Evolutionary conservation across 2,888 invertebrate species (phyloP).

Genomic region (Icerya purchasi): DNA sequence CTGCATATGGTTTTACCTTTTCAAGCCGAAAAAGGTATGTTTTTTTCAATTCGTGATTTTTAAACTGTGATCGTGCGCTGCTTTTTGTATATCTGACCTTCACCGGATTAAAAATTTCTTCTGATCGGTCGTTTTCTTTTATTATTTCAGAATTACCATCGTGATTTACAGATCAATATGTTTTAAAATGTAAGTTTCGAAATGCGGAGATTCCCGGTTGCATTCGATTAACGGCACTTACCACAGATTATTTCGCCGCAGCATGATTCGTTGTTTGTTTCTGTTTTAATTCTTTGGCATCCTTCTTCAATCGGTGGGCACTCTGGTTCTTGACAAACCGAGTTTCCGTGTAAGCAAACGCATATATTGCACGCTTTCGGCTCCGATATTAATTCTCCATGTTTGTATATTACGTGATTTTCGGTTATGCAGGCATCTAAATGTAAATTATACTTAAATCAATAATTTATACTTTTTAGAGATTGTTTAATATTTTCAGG

Average conservation of each 20-base stretch:
- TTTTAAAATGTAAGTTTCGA: too few relatives aligned
- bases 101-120: too few relatives aligned
- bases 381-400: slow-evolving; percentile 32
- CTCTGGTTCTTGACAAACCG: slow-evolving; percentile 34
- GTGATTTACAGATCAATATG: too few relatives aligned
- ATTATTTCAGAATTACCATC: too few relatives aligned
- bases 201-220: too few relatives aligned
- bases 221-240: too few relatives aligned
- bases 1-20: too few relatives aligned
- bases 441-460: slow-evolving; percentile 20
- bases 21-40: too few relatives aligned
- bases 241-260: slow-evolving; percentile 34
- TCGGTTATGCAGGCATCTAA: slow-evolving; percentile 25
- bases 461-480: background rate
- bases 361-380: slow-evolving; percentile 33
- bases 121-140: too few relatives aligned
- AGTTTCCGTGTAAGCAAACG: slow-evolving; percentile 35
- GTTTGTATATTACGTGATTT: slow-evolving; percentile 27
- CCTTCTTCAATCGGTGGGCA: slow-evolving; percentile 31
- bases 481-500: background rate
- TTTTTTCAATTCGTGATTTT: too few relatives aligned
- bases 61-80: too few relatives aligned
- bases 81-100: too few relatives aligned
- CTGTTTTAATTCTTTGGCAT: slow-evolving; percentile 25
- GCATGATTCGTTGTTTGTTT: slow-evolving; percentile 24